Conservation (phyloP, 2,113 vertebrate genomes). For the Neoarius graeffei region DNA sequence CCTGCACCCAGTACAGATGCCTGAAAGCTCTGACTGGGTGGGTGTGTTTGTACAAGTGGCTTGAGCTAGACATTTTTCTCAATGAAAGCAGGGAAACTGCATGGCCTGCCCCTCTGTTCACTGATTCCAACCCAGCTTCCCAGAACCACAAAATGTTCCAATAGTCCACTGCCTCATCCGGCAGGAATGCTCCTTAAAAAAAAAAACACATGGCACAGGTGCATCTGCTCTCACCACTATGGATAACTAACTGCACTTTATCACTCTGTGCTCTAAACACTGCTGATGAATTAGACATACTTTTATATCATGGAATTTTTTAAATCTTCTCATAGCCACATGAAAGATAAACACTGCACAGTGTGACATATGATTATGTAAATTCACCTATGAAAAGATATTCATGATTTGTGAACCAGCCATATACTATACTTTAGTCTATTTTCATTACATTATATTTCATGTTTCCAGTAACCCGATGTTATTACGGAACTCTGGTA, state of each 20-base stretch:
- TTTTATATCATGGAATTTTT: background rate
- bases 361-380: background rate
- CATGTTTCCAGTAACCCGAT: background rate
- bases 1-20: constrained; percentile 46
- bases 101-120: constrained; percentile 28
- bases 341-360: constrained; percentile 17
- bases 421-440: background rate
- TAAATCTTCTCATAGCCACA: background rate
- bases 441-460: background rate
- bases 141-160: constrained; percentile 49
- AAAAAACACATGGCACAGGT: constrained; percentile 45
- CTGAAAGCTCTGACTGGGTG: constrained; percentile 57
- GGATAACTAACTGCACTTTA: constrained; percentile 7
- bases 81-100: constrained; percentile 58
- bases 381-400: background rate
- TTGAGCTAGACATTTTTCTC: constrained; percentile 65
- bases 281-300: background rate
- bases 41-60: constrained; percentile 71
- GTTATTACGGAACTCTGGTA: background rate
- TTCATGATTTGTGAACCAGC: background rate
- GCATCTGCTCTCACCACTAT: constrained; percentile 41
- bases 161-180: constrained; percentile 34
- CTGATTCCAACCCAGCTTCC: constrained; percentile 31
- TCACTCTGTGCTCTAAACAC: background rate
- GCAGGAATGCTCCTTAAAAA: constrained; percentile 49